These are phyloP conservation scores for Crenuchus spilurus DNA, from an alignment of 2,797 vertebrate species.

Conservation along the genomic window DNA sequence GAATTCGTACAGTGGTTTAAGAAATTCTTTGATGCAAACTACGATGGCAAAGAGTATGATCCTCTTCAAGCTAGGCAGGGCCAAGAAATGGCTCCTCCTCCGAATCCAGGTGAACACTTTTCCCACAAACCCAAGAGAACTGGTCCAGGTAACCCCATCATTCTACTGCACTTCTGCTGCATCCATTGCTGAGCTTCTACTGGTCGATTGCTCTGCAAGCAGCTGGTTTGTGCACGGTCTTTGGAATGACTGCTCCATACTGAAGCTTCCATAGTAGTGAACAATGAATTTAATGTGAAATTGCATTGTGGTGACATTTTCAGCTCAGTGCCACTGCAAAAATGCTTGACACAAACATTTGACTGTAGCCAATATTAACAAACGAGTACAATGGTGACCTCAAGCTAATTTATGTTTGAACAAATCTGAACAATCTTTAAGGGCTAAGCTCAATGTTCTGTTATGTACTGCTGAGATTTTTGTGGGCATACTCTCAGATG, in stretches of 20 bases:
- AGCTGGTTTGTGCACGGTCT: constrained; percentile 70
- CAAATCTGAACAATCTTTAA: neutral
- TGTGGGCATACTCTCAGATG: neutral
- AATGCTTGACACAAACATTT: constrained; percentile 6
- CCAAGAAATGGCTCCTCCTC: constrained; percentile 87
- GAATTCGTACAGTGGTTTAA: constrained; percentile 99
- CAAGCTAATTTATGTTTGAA: neutral
- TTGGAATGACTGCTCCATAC: constrained; percentile 63
- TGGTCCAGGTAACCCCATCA: constrained; percentile 88
- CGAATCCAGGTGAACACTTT: constrained; percentile 98
- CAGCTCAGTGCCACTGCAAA: constrained; percentile 33
- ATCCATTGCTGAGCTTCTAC: constrained; percentile 79
- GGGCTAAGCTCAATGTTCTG: neutral
- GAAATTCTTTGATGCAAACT: constrained; percentile 99
- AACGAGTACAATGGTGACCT: neutral
- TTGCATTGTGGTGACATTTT: constrained; percentile 35
- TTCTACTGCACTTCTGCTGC: constrained; percentile 67
- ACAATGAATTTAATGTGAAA: constrained; percentile 24
- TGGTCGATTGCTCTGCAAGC: constrained; percentile 71
- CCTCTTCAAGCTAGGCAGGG: constrained; percentile 92
- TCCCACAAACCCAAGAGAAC: constrained; percentile 97
- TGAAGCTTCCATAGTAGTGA: constrained; percentile 46
- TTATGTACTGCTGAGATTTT: neutral
- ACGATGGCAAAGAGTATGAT: constrained; percentile 97
- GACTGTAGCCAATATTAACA: constrained; percentile 17